Percentiles rank a stretch among this genome's conserved stretches.
Conservation (phyloP, 2,888 invertebrate species). For the Polyommatus iphigenia region DNA sequence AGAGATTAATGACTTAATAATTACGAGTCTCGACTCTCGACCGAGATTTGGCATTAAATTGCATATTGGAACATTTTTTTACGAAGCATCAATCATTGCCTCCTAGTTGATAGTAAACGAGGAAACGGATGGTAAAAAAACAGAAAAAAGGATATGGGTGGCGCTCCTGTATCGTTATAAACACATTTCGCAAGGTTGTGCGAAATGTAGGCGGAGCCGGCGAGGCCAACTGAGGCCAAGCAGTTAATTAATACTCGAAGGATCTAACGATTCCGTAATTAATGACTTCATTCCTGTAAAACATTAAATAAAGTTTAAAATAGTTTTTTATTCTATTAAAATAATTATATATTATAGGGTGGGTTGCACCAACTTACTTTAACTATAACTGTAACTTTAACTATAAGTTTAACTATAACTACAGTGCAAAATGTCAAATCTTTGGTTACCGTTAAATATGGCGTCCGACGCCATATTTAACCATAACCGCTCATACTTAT, state of each 20-base stretch:
- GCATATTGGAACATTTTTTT: constrained; percentile 46
- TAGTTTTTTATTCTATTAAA: too few species aligned
- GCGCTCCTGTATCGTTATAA: constrained; percentile 67
- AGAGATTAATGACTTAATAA: constrained; percentile 65
- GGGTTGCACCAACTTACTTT: too few species aligned
- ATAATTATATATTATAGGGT: too few species aligned
- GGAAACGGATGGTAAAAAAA: constrained; percentile 43
- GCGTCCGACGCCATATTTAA: too few species aligned
- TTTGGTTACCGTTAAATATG: too few species aligned
- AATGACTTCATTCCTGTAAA: constrained; percentile 38
- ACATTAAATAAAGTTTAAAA: constrained; percentile 25
- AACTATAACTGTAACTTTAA: too few species aligned
- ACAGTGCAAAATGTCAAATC: too few species aligned
- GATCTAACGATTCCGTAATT: constrained; percentile 39
- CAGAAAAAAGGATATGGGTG: constrained; percentile 55
- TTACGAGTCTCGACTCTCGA: constrained; percentile 48
- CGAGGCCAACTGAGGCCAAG: constrained; percentile 12
- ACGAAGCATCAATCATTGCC: constrained; percentile 61
- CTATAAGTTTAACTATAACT: too few species aligned
- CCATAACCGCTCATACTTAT: too few species aligned
- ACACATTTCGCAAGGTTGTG: constrained; percentile 65
- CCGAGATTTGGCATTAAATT: constrained; percentile 48
- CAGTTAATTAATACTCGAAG: constrained; percentile 37
- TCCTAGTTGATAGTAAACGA: constrained; percentile 63
- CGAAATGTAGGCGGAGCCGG: constrained; percentile 65